Conservation (phyloP, 2,888 invertebrate species). For the Clistopyga incitator region DNA sequence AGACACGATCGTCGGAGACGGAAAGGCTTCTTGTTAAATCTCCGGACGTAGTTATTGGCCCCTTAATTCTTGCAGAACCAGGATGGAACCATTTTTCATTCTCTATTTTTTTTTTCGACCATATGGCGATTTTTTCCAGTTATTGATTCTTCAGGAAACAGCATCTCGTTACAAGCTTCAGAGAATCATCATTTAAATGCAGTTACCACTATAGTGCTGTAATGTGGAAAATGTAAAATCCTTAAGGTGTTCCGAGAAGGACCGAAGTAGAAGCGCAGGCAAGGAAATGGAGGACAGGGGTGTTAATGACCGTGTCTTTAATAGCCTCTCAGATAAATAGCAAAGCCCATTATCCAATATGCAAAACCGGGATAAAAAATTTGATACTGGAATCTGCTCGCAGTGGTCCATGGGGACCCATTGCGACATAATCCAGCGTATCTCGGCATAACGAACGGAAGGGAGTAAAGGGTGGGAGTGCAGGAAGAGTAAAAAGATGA, state of each 20-base stretch:
- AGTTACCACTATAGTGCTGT: slow-evolving; percentile 1
- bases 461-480: slow-evolving; percentile 30
- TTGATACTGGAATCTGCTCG: slow-evolving; percentile 32
- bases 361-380: slow-evolving; percentile 61
- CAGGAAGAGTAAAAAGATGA: slow-evolving; percentile 39
- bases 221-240: slow-evolving; percentile 19
- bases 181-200: background rate
- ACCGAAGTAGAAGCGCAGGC: slow-evolving; percentile 7
- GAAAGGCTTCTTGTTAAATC: background rate
- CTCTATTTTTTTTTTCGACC: too few species aligned
- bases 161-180: too few species aligned
- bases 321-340: slow-evolving; percentile 73
- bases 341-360: slow-evolving; percentile 72
- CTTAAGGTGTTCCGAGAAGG: background rate
- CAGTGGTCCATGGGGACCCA: slow-evolving; percentile 24
- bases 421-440: background rate
- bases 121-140: background rate
- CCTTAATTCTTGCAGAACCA: background rate
- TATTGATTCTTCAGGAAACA: background rate
- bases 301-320: slow-evolving; percentile 64
- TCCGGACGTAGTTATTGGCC: background rate
- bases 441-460: slow-evolving; percentile 8
- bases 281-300: slow-evolving; percentile 27
- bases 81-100: background rate
- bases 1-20: background rate